A percentile compares a stretch with the other conserved stretches of the same genome.
phyloP scores from a whole-genome alignment of 2,797 vertebrate species.

The Brachymystax lenok region DNA sequence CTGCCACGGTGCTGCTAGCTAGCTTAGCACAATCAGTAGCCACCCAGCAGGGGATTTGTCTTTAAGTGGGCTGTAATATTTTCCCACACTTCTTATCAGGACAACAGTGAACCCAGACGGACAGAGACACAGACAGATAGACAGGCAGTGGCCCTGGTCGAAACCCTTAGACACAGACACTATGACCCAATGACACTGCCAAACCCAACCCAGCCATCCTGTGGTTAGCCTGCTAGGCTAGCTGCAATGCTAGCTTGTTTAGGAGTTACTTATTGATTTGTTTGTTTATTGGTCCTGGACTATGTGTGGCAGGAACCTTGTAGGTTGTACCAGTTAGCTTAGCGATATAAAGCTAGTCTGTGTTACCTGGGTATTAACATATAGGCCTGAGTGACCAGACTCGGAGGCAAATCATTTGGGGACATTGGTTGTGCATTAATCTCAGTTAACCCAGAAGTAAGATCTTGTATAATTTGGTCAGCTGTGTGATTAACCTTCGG shows the following conservation, averaged over 20 bases:
- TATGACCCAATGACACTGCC: background rate
- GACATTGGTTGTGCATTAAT: background rate
- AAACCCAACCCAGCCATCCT: constrained; percentile 1
- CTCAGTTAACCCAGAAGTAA: too few relatives aligned
- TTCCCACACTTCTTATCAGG: background rate
- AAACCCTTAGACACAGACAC: constrained; percentile 1
- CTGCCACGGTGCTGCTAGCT: background rate
- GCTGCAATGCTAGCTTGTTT: background rate
- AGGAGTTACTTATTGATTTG: background rate
- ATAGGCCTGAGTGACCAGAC: background rate
- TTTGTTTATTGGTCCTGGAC: background rate
- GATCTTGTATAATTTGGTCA: too few relatives aligned
- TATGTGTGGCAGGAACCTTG: background rate
- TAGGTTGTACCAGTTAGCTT: background rate
- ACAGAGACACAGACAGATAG: background rate
- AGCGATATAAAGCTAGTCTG: background rate
- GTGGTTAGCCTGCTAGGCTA: background rate
- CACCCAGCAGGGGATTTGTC: background rate
- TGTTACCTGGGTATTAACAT: background rate
- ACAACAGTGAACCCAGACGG: background rate
- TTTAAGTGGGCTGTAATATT: background rate
- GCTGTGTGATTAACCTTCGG: too few relatives aligned
- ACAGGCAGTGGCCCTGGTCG: background rate
- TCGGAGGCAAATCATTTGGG: background rate
- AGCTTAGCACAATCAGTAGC: background rate